Percentiles rank a stretch among this genome's conserved stretches.
Evolutionary conservation across 2,113 vertebrate species (phyloP).

Genomic region (Dipodomys spectabilis): DNA sequence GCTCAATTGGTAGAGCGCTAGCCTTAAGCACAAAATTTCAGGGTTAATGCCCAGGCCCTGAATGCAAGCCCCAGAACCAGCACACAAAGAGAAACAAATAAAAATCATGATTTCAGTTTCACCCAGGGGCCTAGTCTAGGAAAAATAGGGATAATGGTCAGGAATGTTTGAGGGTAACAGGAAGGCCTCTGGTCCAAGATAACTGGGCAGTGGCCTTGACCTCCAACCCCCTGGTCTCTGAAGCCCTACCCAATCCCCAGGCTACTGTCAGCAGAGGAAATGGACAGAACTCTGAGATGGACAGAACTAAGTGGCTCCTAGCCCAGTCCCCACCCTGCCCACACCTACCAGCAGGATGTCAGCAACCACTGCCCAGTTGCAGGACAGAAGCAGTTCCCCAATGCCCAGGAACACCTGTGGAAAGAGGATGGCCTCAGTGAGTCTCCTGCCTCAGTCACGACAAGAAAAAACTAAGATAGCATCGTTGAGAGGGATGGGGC

Average conservation of each 20-base stretch:
- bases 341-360: conserved; percentile 91
- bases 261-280: neutral
- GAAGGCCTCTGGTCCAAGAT: neutral
- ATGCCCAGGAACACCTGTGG: conserved; percentile 89
- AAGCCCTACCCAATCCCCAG: neutral
- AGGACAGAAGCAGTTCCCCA: conserved; percentile 87
- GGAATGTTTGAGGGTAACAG: neutral
- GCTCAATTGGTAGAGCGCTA: too few relatives aligned
- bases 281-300: neutral
- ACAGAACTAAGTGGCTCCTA: neutral
- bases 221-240: neutral
- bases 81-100: too few relatives aligned
- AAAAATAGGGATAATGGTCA: conserved; percentile 9
- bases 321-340: neutral
- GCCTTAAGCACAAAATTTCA: too few relatives aligned
- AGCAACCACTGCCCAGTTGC: conserved; percentile 91
- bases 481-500: accelerated
- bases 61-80: too few relatives aligned
- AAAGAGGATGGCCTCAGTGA: conserved; percentile 20
- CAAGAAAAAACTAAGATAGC: neutral
- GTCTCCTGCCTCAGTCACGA: neutral
- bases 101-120: neutral
- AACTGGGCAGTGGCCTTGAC: neutral
- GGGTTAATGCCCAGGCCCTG: too few relatives aligned
- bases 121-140: neutral